phyloP scores from a whole-genome alignment of 2,797 vertebrate species.

The Salmo trutta region DNA sequence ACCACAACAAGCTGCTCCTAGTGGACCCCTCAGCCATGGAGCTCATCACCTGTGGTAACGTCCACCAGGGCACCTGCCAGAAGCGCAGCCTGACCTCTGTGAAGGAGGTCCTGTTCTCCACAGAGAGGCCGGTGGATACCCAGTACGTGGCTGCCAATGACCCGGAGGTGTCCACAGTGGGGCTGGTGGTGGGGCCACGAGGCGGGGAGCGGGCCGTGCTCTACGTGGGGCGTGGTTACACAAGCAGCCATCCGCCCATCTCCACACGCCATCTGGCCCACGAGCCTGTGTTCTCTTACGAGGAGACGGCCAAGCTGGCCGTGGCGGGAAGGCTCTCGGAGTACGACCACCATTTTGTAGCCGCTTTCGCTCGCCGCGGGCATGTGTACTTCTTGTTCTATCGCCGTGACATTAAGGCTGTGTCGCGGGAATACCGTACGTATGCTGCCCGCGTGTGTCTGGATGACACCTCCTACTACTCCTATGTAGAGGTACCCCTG shows the following conservation, averaged over 20 bases:
- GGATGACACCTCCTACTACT: constrained; percentile 93
- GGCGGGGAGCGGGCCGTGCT: constrained; percentile 82
- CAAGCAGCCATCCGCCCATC: constrained; percentile 94
- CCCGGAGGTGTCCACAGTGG: constrained; percentile 91
- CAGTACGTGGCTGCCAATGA: constrained; percentile 96
- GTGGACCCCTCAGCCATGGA: constrained; percentile 83
- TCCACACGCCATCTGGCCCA: constrained; percentile 90
- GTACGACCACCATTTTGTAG: constrained; percentile 95
- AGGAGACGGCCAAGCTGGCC: constrained; percentile 93
- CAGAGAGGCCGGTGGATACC: constrained; percentile 89
- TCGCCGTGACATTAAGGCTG: constrained; percentile 90
- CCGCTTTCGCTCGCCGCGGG: constrained; percentile 83
- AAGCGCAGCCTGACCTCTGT: constrained; percentile 84
- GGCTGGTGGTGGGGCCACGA: constrained; percentile 83
- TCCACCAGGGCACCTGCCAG: constrained; percentile 95
- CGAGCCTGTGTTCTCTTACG: constrained; percentile 92
- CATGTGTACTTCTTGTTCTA: constrained; percentile 96
- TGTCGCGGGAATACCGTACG: constrained; percentile 87
- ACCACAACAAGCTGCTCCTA: constrained; percentile 93
- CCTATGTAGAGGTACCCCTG: constrained; percentile 92
- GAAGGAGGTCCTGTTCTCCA: constrained; percentile 79
- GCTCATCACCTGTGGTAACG: constrained; percentile 92
- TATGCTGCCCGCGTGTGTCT: constrained; percentile 92
- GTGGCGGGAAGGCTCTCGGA: constrained; percentile 93
- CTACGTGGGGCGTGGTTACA: constrained; percentile 94